Evolutionary conservation across 2,113 vertebrate species (phyloP).

Genomic region (Psittacara wagleri): DNA sequence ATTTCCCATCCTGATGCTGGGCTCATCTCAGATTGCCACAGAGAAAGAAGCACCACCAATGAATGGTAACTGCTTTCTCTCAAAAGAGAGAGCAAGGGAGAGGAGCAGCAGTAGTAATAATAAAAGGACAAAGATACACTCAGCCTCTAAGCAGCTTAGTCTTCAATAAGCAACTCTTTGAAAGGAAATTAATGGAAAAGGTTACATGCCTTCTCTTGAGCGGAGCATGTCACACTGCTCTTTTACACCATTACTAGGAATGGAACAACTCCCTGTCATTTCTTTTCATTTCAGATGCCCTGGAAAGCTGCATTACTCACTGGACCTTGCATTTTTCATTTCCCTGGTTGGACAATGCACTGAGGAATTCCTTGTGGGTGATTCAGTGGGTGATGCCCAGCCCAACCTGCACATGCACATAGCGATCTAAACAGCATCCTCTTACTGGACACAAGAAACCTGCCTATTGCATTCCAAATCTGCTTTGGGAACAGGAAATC

Average conservation of each 20-base stretch:
- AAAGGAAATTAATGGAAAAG: constrained; percentile 63
- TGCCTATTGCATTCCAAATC: neutral
- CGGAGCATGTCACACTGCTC: constrained; percentile 6
- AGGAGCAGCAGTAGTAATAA: neutral
- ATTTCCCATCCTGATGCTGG: neutral
- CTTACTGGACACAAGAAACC: neutral
- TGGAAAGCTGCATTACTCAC: constrained; percentile 45
- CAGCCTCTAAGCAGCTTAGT: constrained; percentile 37
- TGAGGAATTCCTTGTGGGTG: constrained; percentile 34
- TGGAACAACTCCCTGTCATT: constrained; percentile 30
- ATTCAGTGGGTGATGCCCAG: neutral
- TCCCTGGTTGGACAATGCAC: neutral
- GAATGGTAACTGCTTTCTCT: neutral
- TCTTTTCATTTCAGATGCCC: constrained; percentile 49
- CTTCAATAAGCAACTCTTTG: constrained; percentile 57
- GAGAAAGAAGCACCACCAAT: neutral
- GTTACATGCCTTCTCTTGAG: constrained; percentile 33
- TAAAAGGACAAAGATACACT: constrained; percentile 27
- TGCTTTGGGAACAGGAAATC: neutral
- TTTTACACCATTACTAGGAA: constrained; percentile 27
- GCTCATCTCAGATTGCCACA: neutral
- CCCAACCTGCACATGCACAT: neutral
- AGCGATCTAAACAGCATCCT: neutral
- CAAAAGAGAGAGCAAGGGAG: neutral
- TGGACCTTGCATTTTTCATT: constrained; percentile 16